These are phyloP conservation scores for Bubo blakistoni DNA, from an alignment of 2,113 vertebrate species.

Conservation along the genomic window DNA sequence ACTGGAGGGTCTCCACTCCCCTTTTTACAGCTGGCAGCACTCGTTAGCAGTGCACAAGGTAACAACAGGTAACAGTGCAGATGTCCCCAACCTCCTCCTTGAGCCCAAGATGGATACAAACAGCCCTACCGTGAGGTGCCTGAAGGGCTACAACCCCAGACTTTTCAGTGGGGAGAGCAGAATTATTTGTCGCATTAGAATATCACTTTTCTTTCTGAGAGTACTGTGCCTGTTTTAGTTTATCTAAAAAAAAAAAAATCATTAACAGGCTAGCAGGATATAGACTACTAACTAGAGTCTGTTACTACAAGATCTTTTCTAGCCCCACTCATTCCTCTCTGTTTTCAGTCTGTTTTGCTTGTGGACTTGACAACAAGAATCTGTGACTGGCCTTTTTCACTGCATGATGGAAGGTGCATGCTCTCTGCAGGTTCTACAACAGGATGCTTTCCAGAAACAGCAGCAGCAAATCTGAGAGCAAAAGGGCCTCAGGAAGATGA, in stretches of 20 bases:
- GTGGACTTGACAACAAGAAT: not conserved
- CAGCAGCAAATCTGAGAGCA: slow-evolving; percentile 1
- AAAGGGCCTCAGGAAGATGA: slow-evolving; percentile 27
- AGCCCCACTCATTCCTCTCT: not conserved
- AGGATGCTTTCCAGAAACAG: slow-evolving; percentile 8
- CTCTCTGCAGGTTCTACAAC: not conserved
- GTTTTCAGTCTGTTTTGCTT: not conserved
- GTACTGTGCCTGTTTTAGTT: not conserved
- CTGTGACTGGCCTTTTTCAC: not conserved
- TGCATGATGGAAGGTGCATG: not conserved
- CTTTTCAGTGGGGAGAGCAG: not conserved
- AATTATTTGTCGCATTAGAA: not conserved
- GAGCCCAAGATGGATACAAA: not conserved
- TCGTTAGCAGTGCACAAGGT: not conserved
- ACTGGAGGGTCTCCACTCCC: not conserved
- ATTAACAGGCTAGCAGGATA: not conserved
- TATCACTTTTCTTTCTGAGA: not conserved
- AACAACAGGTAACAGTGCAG: not conserved
- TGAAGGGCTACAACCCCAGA: not conserved
- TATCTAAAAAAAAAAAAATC: not conserved
- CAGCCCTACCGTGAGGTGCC: not conserved
- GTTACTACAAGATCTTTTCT: too few relatives aligned
- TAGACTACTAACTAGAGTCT: too few relatives aligned
- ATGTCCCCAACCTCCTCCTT: not conserved
- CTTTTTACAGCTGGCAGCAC: not conserved